These are phyloP conservation scores for Zygogramma bicolorata DNA, from an alignment of 2,888 invertebrate species.

Conservation along the genomic window DNA sequence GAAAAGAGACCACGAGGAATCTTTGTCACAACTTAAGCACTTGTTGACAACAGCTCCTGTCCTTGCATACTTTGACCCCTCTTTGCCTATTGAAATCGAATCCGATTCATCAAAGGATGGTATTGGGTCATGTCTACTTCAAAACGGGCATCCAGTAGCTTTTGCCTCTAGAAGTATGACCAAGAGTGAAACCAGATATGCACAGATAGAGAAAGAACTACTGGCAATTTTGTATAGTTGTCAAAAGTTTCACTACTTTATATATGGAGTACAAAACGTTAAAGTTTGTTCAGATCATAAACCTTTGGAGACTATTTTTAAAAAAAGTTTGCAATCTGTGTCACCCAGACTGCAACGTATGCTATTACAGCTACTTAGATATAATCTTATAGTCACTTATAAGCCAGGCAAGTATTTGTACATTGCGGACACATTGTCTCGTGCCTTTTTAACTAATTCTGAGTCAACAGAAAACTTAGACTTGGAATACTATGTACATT, in stretches of 20 bases:
- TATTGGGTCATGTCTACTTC: too few relatives aligned
- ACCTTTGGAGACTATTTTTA: conserved; percentile 56
- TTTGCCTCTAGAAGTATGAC: conserved; percentile 57
- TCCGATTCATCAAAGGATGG: too few relatives aligned
- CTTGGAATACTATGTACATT: too few relatives aligned
- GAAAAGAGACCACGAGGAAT: too few relatives aligned
- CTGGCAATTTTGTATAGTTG: background rate
- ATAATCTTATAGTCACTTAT: conserved; percentile 44
- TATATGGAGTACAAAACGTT: conserved; percentile 40
- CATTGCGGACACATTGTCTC: conserved; percentile 47
- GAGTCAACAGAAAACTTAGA: too few relatives aligned
- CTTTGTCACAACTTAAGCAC: too few relatives aligned
- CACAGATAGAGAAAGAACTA: too few relatives aligned
- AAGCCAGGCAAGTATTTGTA: conserved; percentile 50
- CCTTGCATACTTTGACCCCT: conserved; percentile 47
- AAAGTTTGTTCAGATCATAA: conserved; percentile 56
- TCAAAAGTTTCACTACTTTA: background rate
- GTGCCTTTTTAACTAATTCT: too few relatives aligned
- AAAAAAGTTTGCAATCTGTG: conserved; percentile 51
- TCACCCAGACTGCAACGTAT: conserved; percentile 21
- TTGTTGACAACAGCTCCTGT: too few relatives aligned
- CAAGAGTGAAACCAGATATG: conserved; percentile 53
- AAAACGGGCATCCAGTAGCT: conserved; percentile 51
- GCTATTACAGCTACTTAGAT: background rate
- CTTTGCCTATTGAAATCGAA: conserved; percentile 52